Evolutionary conservation across 2,797 vertebrate species (phyloP).

Genomic region (Cynodonichthys magdalenae): DNA sequence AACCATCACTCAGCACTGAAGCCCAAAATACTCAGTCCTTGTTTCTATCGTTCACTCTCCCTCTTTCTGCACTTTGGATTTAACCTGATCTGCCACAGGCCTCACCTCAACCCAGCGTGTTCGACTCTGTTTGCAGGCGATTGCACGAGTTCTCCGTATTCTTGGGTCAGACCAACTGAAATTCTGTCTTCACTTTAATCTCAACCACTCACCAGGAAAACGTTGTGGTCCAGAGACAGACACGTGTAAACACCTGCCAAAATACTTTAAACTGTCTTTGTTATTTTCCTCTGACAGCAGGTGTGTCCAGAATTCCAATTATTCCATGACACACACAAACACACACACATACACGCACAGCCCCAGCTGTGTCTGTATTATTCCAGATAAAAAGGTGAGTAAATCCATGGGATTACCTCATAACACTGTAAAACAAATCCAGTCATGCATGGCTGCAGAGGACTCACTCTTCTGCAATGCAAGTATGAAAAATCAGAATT

Average conservation of each 20-base stretch:
- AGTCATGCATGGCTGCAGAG: conserved; percentile 16
- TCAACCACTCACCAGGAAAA: conserved; percentile 4
- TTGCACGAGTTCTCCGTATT: neutral
- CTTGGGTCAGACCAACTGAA: neutral
- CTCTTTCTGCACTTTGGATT: neutral
- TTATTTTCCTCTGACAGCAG: neutral
- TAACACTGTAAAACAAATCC: conserved; percentile 42
- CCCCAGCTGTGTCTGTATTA: neutral
- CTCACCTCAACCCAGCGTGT: neutral
- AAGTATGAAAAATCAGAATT: neutral
- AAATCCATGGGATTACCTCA: conserved; percentile 23
- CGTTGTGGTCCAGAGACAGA: neutral
- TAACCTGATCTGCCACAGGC: neutral
- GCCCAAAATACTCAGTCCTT: neutral
- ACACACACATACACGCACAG: neutral
- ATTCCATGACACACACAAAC: neutral
- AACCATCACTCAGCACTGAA: neutral
- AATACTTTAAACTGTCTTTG: neutral
- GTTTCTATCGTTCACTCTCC: neutral
- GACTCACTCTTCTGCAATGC: conserved; percentile 1
- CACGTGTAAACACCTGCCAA: neutral
- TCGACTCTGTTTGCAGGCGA: neutral
- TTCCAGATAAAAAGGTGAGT: neutral
- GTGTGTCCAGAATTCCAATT: neutral
- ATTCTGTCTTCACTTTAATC: neutral